Conservation (phyloP, 2,888 invertebrate species). For the Drosophila putrida region DNA sequence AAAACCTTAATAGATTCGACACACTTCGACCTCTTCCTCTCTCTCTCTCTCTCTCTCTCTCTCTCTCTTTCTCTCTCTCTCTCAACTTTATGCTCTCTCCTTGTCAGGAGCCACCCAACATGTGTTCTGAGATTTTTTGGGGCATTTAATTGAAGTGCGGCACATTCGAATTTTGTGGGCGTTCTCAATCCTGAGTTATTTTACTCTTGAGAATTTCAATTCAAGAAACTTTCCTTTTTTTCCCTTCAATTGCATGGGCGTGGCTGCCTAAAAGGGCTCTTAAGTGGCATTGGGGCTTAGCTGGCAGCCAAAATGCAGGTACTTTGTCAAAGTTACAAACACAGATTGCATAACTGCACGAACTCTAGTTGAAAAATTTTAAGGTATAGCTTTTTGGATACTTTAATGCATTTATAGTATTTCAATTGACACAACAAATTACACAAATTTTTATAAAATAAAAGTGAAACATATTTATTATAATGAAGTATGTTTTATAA, state of each 20-base stretch:
- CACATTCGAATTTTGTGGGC: conserved; percentile 58
- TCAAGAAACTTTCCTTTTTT: conserved; percentile 36
- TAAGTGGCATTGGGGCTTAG: conserved; percentile 46
- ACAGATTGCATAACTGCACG: background rate
- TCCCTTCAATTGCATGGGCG: conserved; percentile 50
- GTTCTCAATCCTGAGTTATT: conserved; percentile 64
- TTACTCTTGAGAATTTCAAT: conserved; percentile 69
- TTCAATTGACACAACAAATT: background rate
- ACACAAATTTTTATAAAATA: background rate
- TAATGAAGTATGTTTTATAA: too few relatives aligned
- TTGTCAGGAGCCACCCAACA: conserved; percentile 40
- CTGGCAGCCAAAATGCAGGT: conserved; percentile 32
- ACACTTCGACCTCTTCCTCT: background rate
- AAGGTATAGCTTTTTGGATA: background rate
- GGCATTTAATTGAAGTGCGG: conserved; percentile 70
- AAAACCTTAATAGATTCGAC: conserved; percentile 74
- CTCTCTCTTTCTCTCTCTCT: background rate
- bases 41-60: background rate
- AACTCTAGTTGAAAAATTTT: background rate
- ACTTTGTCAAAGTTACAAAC: conserved; percentile 36
- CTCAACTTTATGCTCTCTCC: conserved; percentile 2
- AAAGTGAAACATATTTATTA: background rate
- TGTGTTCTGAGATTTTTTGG: conserved; percentile 67
- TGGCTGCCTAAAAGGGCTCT: conserved; percentile 48
- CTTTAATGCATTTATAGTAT: background rate